phyloP scores from a whole-genome alignment of 2,888 invertebrate genomes.

The Fabriciana adippe region DNA sequence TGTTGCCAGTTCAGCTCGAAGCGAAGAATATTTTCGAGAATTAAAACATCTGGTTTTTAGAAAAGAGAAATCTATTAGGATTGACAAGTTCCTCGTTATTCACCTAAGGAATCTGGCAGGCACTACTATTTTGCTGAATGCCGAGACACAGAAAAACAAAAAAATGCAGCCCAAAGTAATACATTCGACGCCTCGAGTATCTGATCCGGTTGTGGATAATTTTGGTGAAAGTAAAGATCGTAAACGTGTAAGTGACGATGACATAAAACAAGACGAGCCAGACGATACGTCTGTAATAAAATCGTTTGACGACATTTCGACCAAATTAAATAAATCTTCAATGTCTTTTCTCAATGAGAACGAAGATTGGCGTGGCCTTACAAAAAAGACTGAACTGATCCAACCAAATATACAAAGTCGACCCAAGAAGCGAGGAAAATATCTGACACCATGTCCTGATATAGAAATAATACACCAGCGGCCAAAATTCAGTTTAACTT shows the following conservation, averaged over 20 bases:
- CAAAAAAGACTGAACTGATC: background rate
- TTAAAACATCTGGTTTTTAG: slow-evolving; percentile 6
- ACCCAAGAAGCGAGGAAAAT: background rate
- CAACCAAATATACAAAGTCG: background rate
- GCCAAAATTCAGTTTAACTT: background rate
- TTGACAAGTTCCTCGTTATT: background rate
- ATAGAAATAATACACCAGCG: too few species aligned
- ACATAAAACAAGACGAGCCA: too few species aligned
- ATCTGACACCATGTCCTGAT: slow-evolving; percentile 1
- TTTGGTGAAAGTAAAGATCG: too few species aligned
- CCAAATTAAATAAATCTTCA: too few species aligned
- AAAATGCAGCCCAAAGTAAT: too few species aligned
- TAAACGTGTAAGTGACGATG: too few species aligned
- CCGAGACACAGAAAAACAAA: background rate
- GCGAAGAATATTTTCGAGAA: slow-evolving; percentile 9
- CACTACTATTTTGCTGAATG: background rate
- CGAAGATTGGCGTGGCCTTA: slow-evolving; percentile 1
- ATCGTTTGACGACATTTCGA: too few species aligned
- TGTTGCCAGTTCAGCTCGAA: too few species aligned
- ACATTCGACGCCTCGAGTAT: too few species aligned
- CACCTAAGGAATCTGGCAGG: background rate
- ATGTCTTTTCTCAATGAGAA: too few species aligned
- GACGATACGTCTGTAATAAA: too few species aligned
- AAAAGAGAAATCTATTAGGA: background rate
- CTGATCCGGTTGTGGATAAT: too few species aligned